Base-by-base conservation (phyloP, 2,113 vertebrate genomes). In the Anhinga rufa region DNA sequence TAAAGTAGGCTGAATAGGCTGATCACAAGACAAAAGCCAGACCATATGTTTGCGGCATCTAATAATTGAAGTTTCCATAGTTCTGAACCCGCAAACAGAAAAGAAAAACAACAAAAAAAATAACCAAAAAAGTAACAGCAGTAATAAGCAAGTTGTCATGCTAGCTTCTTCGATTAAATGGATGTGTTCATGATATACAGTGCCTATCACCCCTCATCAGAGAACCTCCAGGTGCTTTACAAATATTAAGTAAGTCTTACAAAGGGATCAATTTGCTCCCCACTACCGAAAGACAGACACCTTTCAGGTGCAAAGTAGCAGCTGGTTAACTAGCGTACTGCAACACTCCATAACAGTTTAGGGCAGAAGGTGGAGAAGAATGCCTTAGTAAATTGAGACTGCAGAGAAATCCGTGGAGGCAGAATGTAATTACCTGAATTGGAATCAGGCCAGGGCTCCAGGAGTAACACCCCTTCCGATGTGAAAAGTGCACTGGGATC, bases 311-410 rank as follows among this genome's bases (percentile, higher is more conserved):
- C 81, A 88, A 91, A 91, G 61, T 5, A 96, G 83, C 93, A 96
- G 90, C 82, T 95, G 91, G 72, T 86, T 97, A 96, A 96, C 57
- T 95, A 90, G 69, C 91, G 90, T 79, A 70, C 52, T 94, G 92
- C 54, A 93, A 72, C 86, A 66, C 65, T 86, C 90, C 64, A 46
- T 78, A 92, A 89, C 34, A 72, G 81, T 69, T 90, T 42, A 87
- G 82, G 95, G 92, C 88, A 90, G 72, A 93, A 92, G 86, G 85
- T 89, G 46, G 75, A 84, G 62, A 97, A 94, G 70, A 89, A 93
- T 70, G 80, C 54, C 48, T 81, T 25, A 90, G 80, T 40, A 91
- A 86, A 95, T 91, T 65, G 79, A 92, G 82, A 74, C 52, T 82
- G 49, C n/a, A 64, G 52, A 94, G 92, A 83, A 95, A 87, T 88